These are phyloP conservation scores for Agonopterix alstromeriana DNA, from an alignment of 2,888 invertebrate species.

Conservation along the genomic window DNA sequence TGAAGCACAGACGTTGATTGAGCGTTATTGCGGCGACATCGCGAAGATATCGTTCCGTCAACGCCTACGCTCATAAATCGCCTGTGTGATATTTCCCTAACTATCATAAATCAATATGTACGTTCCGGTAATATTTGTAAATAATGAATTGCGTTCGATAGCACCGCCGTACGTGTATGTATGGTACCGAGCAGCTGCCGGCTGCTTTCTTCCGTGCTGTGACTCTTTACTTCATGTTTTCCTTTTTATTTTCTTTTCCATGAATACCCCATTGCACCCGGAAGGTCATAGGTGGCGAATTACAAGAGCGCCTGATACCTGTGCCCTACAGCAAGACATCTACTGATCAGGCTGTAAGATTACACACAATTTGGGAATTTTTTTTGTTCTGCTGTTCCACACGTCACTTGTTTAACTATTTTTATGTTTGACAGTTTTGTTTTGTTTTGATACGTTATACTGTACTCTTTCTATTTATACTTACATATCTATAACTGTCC, in stretches of 20 bases:
- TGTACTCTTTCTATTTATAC: constrained; percentile 63
- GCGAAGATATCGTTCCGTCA: no score
- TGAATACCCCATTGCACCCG: constrained; percentile 91
- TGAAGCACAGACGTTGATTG: no score
- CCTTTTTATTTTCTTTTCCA: constrained; percentile 82
- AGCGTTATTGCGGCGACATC: no score
- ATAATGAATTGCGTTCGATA: constrained; percentile 3
- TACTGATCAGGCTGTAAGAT: constrained; percentile 99
- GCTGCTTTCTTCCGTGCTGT: constrained; percentile 39
- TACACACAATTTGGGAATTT: neutral
- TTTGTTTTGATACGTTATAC: constrained; percentile 53
- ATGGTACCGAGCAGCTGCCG: constrained; percentile 16
- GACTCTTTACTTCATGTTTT: constrained; percentile 69
- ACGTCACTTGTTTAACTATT: constrained; percentile 16
- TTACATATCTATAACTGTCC: constrained; percentile 47
- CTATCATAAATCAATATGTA: no score
- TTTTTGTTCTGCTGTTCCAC: constrained; percentile 9
- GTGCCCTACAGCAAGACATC: constrained; percentile 99
- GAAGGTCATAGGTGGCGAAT: constrained; percentile 99
- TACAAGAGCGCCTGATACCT: constrained; percentile 99
- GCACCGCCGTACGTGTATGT: constrained; percentile 1
- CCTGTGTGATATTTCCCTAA: no score
- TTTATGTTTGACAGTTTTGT: constrained; percentile 38
- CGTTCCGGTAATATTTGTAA: no score
- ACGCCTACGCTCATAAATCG: no score